phyloP scores from a whole-genome alignment of 1,140 invertebrate genomes.

The Calliopsis andreniformis region DNA sequence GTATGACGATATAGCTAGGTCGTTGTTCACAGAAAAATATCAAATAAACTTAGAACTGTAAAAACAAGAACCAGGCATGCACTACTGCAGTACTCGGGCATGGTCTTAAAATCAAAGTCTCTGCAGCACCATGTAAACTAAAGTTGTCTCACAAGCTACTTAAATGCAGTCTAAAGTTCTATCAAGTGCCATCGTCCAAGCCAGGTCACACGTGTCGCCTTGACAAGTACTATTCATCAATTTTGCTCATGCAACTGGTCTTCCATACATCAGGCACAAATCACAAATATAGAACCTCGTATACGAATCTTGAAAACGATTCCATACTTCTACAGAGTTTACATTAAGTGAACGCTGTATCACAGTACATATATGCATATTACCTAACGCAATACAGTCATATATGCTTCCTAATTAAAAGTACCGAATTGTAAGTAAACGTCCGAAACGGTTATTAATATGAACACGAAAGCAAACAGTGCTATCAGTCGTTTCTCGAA shows the following conservation, averaged over 20 bases:
- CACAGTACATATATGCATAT: constrained; percentile 51
- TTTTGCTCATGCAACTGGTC: constrained; percentile 25
- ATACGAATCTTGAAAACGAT: constrained; percentile 30
- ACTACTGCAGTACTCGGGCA: constrained; percentile 40
- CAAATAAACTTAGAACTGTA: constrained; percentile 10
- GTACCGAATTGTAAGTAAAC: constrained; percentile 23
- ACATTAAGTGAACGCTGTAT: too few species aligned
- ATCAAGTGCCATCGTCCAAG: constrained; percentile 25
- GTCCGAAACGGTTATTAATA: constrained; percentile 1
- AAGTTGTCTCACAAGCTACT: constrained; percentile 45
- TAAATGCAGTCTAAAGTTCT: constrained; percentile 40
- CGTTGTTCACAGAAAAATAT: constrained; percentile 11
- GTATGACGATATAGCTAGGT: background rate
- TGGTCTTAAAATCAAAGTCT: constrained; percentile 28
- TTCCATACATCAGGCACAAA: background rate
- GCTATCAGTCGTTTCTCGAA: constrained; percentile 29
- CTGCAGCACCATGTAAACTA: constrained; percentile 26
- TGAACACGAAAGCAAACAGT: constrained; percentile 31
- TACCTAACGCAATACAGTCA: constrained; percentile 6
- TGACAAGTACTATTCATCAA: constrained; percentile 2
- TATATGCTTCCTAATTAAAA: background rate
- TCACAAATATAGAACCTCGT: constrained; percentile 25
- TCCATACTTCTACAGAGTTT: constrained; percentile 56
- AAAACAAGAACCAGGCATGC: constrained; percentile 53
- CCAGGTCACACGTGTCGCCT: constrained; percentile 8